Evolutionary conservation across 2,113 vertebrate genomes (phyloP).

Genomic region (Todiramphus chloris): DNA sequence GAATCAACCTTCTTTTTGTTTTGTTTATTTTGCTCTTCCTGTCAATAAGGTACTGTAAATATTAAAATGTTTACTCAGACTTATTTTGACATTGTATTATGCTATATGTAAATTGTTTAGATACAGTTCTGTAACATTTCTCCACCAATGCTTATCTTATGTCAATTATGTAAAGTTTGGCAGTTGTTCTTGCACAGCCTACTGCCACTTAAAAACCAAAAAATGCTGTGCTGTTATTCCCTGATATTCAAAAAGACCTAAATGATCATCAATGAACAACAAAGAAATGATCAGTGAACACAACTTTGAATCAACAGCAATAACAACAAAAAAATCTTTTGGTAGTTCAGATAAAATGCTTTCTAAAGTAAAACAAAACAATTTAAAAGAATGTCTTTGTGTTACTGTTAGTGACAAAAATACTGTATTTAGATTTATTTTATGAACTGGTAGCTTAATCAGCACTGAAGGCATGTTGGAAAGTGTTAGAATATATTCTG

Average conservation of each 20-base stretch:
- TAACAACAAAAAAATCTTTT: background rate
- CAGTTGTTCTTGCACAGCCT: background rate
- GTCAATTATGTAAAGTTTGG: background rate
- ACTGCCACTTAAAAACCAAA: background rate
- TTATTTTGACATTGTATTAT: background rate
- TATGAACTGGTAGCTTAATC: conserved; percentile 2
- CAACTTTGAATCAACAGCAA: background rate
- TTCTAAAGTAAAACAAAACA: background rate
- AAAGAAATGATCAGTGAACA: background rate
- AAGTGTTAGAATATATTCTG: conserved; percentile 20
- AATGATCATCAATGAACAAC: background rate
- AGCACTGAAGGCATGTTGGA: background rate
- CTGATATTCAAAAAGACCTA: background rate
- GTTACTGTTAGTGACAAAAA: background rate
- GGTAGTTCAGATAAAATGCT: background rate
- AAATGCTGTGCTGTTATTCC: background rate
- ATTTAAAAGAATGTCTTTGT: background rate
- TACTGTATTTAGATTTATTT: background rate
- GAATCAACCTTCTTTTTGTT: background rate
- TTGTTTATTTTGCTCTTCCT: background rate
- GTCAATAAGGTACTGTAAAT: background rate
- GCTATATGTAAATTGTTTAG: background rate
- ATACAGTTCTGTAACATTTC: background rate
- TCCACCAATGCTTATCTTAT: background rate
- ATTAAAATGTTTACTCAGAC: background rate